Percentiles rank a stretch among this genome's conserved stretches.
Evolutionary conservation across 1,140 invertebrate genomes (phyloP).

Genomic region (Anastrepha obliqua): DNA sequence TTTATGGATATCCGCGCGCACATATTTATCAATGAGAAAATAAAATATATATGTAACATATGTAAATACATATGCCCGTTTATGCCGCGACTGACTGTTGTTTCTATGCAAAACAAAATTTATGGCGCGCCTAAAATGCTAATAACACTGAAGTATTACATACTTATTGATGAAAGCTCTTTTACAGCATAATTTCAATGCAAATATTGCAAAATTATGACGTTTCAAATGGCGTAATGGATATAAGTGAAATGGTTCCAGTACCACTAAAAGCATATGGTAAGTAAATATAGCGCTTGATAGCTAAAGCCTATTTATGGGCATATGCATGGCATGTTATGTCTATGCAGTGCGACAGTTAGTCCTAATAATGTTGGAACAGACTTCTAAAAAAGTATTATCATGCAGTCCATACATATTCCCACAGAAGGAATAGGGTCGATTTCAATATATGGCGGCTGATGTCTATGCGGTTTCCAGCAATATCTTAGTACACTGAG

Average conservation of each 20-base stretch:
- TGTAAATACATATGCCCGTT: neutral
- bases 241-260: neutral
- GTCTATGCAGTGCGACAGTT: too few species aligned
- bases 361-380: too few species aligned
- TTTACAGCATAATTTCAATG: constrained; percentile 48
- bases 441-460: too few species aligned
- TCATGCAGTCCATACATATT: too few species aligned
- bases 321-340: too few species aligned
- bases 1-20: neutral
- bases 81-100: neutral
- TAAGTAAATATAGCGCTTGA: too few species aligned
- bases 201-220: constrained; percentile 30
- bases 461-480: too few species aligned
- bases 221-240: constrained; percentile 31
- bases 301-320: too few species aligned
- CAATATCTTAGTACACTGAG: too few species aligned
- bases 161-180: constrained; percentile 32
- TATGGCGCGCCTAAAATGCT: constrained; percentile 36
- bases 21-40: neutral
- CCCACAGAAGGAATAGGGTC: too few species aligned
- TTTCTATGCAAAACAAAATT: neutral
- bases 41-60: neutral
- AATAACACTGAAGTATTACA: neutral
- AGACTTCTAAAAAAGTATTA: too few species aligned
- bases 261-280: neutral